Evolutionary conservation across 2,888 invertebrate genomes (phyloP), one percentile per base, ranked within the genome.

Genomic region (Monopis laevigella): DNA sequence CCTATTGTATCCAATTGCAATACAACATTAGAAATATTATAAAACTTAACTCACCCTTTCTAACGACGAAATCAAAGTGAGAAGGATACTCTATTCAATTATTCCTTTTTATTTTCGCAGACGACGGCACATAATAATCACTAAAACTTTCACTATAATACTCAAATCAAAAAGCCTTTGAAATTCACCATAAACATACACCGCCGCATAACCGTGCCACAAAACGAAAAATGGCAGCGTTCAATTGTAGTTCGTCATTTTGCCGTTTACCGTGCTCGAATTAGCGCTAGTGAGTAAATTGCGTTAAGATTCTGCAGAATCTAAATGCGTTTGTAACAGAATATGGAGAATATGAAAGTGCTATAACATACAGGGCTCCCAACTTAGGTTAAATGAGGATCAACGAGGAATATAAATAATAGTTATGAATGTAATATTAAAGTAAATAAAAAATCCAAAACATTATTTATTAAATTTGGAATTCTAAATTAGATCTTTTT

Each of bases 141-240:
- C 65, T 64, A 56, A 54, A 49, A 32, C 17, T 30, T 30, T 16
- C 10, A 32, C 32, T 2, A 3, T 17, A 17, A 32, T 17, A 32
- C 32, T 7, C 7, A 32, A 13, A 16, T 17, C 17, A 17, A n/a
- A 5, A 32, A 32, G 2, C 17, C 14, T 32, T 7, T 5, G 14
- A 4, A 32, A 32, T 32, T 32, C 17, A 6, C 8, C 17, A 32
- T 17, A 62, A 59, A 63, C 61, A 61, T 55, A 56, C 55, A 64
- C 69, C 61, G 63, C 78, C 72, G 69, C 71, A 52, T 66, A 63
- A 60, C 67, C 66, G 70, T 80, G 74, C 67, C 75, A 75, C 74
- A 78, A 77, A 80, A 77, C 74, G 78, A 80, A 80, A n/a, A 78
- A 80, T 80, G 78, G 78, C 78, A 80, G 78, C 78, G 71, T 62